phyloP scores from a whole-genome alignment of 2,888 invertebrate genomes.

The Melanotus villosus region DNA sequence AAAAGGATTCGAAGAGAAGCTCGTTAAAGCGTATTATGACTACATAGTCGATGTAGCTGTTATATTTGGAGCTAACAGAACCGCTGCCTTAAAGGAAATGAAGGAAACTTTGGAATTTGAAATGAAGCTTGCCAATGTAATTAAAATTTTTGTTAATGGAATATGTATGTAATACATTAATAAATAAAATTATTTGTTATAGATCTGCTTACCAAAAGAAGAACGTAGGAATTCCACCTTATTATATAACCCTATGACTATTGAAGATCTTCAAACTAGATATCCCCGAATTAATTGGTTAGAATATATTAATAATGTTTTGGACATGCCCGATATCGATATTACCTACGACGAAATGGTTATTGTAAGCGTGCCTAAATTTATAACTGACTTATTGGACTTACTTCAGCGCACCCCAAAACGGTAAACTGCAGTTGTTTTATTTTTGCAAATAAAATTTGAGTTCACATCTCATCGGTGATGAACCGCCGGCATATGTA shows the following conservation, averaged over 20 bases:
- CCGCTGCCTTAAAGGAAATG: conserved; percentile 52
- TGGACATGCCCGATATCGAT: conserved; percentile 74
- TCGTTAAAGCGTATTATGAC: conserved; percentile 53
- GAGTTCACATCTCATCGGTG: too few species aligned
- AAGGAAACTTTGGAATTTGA: conserved; percentile 53
- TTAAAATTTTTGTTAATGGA: too few species aligned
- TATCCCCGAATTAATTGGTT: conserved; percentile 87
- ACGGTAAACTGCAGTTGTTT: conserved; percentile 56
- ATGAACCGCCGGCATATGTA: too few species aligned
- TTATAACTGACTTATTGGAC: conserved; percentile 79
- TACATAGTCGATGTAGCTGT: conserved; percentile 56
- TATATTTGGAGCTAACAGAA: conserved; percentile 54
- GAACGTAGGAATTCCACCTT: conserved; percentile 91
- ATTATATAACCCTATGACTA: conserved; percentile 91
- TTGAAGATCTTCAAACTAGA: conserved; percentile 80
- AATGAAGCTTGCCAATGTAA: conserved; percentile 51
- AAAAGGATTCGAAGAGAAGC: conserved; percentile 46
- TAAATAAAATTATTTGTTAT: conserved; percentile 44
- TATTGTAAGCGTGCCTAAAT: conserved; percentile 88
- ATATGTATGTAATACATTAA: too few species aligned
- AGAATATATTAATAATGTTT: conserved; percentile 85
- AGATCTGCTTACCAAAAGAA: conserved; percentile 90
- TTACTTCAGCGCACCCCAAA: conserved; percentile 73
- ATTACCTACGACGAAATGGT: conserved; percentile 81
- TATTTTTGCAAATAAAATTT: background rate